phyloP scores from a whole-genome alignment of 2,797 vertebrate genomes.

The Enteromius fasciolatus region DNA sequence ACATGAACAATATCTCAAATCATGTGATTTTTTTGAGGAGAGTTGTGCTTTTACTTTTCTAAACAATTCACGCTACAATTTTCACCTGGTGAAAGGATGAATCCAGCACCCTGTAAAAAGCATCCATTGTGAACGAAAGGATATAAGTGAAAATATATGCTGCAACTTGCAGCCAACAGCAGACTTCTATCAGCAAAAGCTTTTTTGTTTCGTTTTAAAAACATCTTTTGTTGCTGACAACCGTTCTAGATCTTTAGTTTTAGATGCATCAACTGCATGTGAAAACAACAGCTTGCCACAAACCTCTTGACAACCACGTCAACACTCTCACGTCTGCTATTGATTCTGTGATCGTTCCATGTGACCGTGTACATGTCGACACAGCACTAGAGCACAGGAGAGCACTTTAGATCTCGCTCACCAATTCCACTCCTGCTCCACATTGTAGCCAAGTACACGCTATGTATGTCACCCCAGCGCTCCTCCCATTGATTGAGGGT shows the following conservation, averaged over 20 bases:
- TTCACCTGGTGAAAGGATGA: background rate
- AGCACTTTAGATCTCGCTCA: conserved; percentile 17
- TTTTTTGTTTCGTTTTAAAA: no score
- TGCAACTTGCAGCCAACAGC: no score
- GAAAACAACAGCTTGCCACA: conserved; percentile 13
- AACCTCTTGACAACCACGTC: conserved; percentile 31
- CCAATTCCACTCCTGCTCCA: conserved; percentile 18
- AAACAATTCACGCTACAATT: background rate
- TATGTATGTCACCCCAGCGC: conserved; percentile 28
- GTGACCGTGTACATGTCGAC: conserved; percentile 41
- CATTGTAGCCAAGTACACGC: conserved; percentile 6
- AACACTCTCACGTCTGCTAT: conserved; percentile 11
- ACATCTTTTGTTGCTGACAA: background rate
- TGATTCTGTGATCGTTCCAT: conserved; percentile 6
- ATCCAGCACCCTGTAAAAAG: background rate
- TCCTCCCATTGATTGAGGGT: conserved; percentile 33
- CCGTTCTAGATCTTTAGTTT: background rate
- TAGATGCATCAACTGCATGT: background rate
- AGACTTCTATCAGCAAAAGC: no score
- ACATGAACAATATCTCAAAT: background rate
- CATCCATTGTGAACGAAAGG: background rate
- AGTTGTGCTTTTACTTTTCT: background rate
- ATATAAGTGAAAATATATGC: background rate
- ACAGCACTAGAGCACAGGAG: conserved; percentile 20
- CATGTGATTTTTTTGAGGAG: background rate